Percentiles rank a stretch among this genome's conserved stretches.
These are phyloP conservation scores for Masnerella sp. DNA, from an alignment of 2,888 invertebrate species.

Conservation along the genomic window DNA sequence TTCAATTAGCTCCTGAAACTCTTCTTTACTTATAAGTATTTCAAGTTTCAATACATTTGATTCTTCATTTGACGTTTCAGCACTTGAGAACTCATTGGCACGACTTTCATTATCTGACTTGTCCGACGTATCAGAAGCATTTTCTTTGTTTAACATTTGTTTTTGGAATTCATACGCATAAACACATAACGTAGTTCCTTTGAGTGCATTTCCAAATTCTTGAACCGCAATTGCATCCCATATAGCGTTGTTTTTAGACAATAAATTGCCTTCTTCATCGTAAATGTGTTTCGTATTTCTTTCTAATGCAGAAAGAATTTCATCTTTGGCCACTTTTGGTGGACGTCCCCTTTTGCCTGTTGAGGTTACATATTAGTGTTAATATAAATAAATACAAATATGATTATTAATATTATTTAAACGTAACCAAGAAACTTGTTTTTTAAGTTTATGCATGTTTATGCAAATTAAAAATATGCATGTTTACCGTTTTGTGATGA, in stretches of 20 bases:
- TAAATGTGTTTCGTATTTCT: background rate
- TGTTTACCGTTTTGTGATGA: too few relatives aligned
- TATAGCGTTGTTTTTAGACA: background rate
- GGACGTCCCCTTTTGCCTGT: background rate
- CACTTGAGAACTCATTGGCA: too few relatives aligned
- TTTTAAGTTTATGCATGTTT: background rate
- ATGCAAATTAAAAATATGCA: background rate
- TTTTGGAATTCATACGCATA: background rate
- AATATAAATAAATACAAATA: background rate
- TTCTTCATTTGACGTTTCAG: too few relatives aligned
- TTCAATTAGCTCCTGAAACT: background rate
- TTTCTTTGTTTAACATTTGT: too few relatives aligned
- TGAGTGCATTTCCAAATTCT: background rate
- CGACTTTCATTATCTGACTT: too few relatives aligned
- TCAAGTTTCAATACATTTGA: background rate
- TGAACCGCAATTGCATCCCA: background rate
- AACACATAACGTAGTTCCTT: background rate
- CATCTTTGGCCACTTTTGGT: background rate
- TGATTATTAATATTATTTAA: background rate
- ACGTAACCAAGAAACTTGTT: background rate
- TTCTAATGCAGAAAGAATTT: background rate
- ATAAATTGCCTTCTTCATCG: background rate
- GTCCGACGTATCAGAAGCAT: background rate
- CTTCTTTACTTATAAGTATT: background rate
- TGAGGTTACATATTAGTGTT: background rate